Evolutionary conservation across 1,140 invertebrate genomes (phyloP).

Genomic region (Brachionus angularis): DNA sequence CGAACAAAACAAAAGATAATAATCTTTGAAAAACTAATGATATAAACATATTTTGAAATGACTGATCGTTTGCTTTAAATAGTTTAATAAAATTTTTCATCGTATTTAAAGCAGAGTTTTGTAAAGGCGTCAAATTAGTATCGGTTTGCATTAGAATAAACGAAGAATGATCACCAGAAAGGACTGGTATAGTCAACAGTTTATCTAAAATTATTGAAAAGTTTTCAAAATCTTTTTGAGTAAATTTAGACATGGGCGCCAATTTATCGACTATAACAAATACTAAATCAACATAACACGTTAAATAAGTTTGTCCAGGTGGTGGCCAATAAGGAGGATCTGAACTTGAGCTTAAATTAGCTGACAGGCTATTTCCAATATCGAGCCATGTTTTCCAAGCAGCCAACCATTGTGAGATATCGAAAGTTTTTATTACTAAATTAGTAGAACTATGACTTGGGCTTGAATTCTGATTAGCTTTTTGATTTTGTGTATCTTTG

Average conservation of each 20-base stretch:
- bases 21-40: slow-evolving; percentile 18
- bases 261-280: slow-evolving; percentile 84
- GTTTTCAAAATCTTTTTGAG: slow-evolving; percentile 70
- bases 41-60: slow-evolving; percentile 31
- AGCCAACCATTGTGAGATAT: slow-evolving; percentile 65
- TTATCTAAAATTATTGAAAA: slow-evolving; percentile 73
- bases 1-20: slow-evolving; percentile 20
- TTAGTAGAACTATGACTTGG: slow-evolving; percentile 57
- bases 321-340: slow-evolving; percentile 44
- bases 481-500: slow-evolving; percentile 14
- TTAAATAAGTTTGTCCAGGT: slow-evolving; percentile 84
- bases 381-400: slow-evolving; percentile 80
- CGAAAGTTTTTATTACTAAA: slow-evolving; percentile 47
- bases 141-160: slow-evolving; percentile 73
- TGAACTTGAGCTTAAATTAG: neutral
- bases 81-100: slow-evolving; percentile 72
- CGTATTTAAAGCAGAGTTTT: slow-evolving; percentile 74
- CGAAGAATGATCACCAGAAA: slow-evolving; percentile 70
- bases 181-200: slow-evolving; percentile 73
- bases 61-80: slow-evolving; percentile 2
- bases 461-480: neutral
- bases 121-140: slow-evolving; percentile 71
- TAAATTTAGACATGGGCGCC: slow-evolving; percentile 62
- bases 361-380: slow-evolving; percentile 64
- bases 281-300: slow-evolving; percentile 86